Evolutionary conservation across 2,888 invertebrate species (phyloP).

Genomic region (Zeuzera pyrina): DNA sequence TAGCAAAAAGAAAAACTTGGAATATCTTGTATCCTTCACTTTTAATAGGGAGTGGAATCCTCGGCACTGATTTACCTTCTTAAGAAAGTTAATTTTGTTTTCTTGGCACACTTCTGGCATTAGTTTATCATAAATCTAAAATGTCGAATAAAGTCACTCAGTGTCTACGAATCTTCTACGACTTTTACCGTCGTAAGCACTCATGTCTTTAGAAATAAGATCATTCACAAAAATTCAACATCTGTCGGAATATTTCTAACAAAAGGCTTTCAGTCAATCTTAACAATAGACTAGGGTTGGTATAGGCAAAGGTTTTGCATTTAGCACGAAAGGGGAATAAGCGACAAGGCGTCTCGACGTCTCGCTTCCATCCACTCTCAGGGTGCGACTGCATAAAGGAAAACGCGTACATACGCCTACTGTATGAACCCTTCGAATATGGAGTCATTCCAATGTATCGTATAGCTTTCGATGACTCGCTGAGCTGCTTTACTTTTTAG

Average conservation of each 20-base stretch:
- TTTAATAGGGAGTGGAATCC: constrained; percentile 49
- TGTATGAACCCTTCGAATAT: constrained; percentile 41
- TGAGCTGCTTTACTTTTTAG: constrained; percentile 60
- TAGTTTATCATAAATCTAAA: constrained; percentile 9
- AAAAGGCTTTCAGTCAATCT: constrained; percentile 56
- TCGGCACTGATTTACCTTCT: constrained; percentile 38
- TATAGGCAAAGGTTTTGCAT: constrained; percentile 55
- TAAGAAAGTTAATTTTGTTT: constrained; percentile 34
- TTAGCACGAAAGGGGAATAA: constrained; percentile 55
- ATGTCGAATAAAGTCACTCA: too few species aligned
- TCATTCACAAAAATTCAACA: constrained; percentile 25
- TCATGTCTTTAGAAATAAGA: too few species aligned
- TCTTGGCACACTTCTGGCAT: constrained; percentile 13
- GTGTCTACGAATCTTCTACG: background rate
- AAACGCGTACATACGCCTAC: constrained; percentile 33
- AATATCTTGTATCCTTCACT: constrained; percentile 56
- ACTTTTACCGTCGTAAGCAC: too few species aligned
- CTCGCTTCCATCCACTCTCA: constrained; percentile 64
- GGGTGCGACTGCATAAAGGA: constrained; percentile 54
- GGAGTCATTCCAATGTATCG: constrained; percentile 51
- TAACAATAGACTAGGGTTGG: constrained; percentile 51
- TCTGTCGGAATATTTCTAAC: constrained; percentile 42
- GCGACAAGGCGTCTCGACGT: constrained; percentile 47
- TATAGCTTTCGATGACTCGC: constrained; percentile 67
- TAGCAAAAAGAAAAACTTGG: constrained; percentile 49